Evolutionary conservation across 2,113 vertebrate genomes (phyloP), one percentile per base, ranked within the genome.

Genomic region (Jaculus jaculus): DNA sequence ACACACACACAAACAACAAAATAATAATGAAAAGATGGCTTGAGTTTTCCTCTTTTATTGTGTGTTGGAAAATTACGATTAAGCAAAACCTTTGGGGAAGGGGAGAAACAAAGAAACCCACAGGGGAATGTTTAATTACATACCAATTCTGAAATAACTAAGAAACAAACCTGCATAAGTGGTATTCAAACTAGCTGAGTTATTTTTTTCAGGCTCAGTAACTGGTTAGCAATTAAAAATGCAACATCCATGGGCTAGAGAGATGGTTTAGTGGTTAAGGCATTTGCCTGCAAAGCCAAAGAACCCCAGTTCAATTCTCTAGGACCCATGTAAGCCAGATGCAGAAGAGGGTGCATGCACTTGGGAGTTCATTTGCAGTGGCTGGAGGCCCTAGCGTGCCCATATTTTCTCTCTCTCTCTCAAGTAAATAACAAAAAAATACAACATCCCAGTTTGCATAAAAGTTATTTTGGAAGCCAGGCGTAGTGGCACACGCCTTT

Each of bases 161-260:
- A 80, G 37, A 94, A 91, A 93, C 77, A 92, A 94, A 92, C 37
- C 32, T 78, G 39, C 37, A 32, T 34, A 77, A 74, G 8, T 34
- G 16, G 17, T 66, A 17, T 80, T 96, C 66, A 89, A 87, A 84
- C 60, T 28, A 94, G 60, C 21, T n/a, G 54, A 92, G 84, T 32
- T 39, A 42, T 28, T 39, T 75, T 28, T 75, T 84, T 91, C 75
- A 87, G 54, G 60, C 34, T 84, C 94, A 61, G 71, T 77, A 89
- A 91, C 0, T 87, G 77, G 26, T 95, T 37, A 87, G 71, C 77
- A 95, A 87, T n/a, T 90, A 94, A 92, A 92, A 58, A 75, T 30
- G 89, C 10, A 73, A 60, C 24, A 92, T 68, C 20, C 47, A n/a
- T n/a, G n/a, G n/a, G n/a, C n/a, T n/a, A n/a, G n/a, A n/a, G n/a